These are phyloP conservation scores for Drosophila auraria DNA, from an alignment of 1,140 invertebrate genomes.

Conservation along the genomic window DNA sequence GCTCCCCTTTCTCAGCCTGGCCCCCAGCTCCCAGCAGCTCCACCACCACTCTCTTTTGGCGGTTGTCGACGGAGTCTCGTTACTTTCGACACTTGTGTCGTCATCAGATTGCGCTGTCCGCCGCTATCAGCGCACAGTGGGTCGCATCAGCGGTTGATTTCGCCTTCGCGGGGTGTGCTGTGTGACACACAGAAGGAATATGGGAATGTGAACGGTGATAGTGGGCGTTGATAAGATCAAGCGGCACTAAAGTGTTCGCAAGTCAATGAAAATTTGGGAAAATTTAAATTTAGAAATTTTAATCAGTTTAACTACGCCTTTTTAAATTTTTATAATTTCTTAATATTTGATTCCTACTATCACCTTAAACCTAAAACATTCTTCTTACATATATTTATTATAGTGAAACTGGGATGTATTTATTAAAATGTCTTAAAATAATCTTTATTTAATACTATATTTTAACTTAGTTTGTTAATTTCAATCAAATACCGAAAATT, in stretches of 20 bases:
- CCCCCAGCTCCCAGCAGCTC: not conserved
- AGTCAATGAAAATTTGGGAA: not conserved
- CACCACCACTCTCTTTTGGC: conserved; percentile 11
- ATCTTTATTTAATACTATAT: no score
- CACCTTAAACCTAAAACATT: no score
- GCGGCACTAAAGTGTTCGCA: conserved; percentile 6
- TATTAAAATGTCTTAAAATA: no score
- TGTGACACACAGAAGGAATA: conserved; percentile 19
- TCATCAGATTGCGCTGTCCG: conserved; percentile 72
- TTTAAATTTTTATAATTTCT: no score
- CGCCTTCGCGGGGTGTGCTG: conserved; percentile 27
- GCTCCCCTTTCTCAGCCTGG: not conserved
- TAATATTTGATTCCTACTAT: no score
- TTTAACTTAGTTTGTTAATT: no score
- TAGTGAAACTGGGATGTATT: no score
- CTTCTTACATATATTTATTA: no score
- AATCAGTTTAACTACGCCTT: no score
- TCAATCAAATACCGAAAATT: no score
- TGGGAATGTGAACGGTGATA: conserved; percentile 31
- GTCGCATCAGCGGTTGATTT: conserved; percentile 8
- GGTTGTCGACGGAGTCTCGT: conserved; percentile 74
- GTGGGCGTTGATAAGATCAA: conserved; percentile 32
- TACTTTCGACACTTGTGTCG: conserved; percentile 82
- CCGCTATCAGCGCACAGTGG: conserved; percentile 63
- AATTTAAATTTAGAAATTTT: no score